Base-by-base conservation (phyloP, 2,888 invertebrate genomes). In the Cataglyphis livida region DNA sequence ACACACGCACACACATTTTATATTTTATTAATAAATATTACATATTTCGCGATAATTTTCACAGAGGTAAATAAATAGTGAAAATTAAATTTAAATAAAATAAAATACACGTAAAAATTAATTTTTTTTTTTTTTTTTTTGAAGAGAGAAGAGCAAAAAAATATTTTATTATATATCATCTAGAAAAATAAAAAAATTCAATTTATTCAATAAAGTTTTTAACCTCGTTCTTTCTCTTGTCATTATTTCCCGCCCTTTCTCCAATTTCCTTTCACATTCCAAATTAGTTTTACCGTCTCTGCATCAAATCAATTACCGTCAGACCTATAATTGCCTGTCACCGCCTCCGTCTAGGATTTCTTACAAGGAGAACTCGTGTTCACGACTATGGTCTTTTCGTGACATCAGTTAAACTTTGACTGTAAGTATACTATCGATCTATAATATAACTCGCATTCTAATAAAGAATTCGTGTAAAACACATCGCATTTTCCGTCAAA, bases 171-270 rank as follows among this genome's bases (percentile, higher is more conserved):
- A 25, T 66, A 74, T 44, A 32, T 21, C 6, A 18, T 28, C 9
- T 21, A 18, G 3, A 3, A 32, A 59, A 59, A 51, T 44, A 48
- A 59, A 71, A 66, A 59, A 71, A 28, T 59, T 25, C 38, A 25
- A 66, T 25, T n/a, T 51, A 51, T n/a, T 38, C 73, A 44, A 78
- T 71, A 48, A 79, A 71, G 21, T 57, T 35, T 78, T 70, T 41
- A 32, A 15, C 32, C 76, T 82, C 78, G 76, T 83, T 82, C 74
- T 88, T 83, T 84, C 81, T 82, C 83, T 83, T 84, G 83, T 81
- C 82, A 84, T 78, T 81, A 78, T 70, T 68, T 85, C 73, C 57
- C 75, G 28, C 41, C 71, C 66, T 71, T 68, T 61, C 62, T 62
- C 75, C 62, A 35, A 51, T 68, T 64, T 44, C 81, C 61, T 48